phyloP scores from a whole-genome alignment of 1,140 invertebrate genomes.

The Augochlora pura region DNA sequence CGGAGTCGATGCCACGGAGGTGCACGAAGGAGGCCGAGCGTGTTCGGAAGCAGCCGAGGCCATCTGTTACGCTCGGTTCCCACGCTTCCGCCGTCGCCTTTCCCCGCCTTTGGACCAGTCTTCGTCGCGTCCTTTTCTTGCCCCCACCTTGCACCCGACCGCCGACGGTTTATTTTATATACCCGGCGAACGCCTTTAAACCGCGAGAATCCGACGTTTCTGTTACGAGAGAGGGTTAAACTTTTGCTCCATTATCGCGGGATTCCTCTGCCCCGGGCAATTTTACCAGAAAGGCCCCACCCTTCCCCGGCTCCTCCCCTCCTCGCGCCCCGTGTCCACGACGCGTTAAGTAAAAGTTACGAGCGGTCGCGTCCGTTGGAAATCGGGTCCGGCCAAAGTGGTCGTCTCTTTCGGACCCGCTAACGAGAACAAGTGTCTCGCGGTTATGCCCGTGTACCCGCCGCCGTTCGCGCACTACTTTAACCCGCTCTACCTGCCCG shows the following conservation, averaged over 20 bases:
- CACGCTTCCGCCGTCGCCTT: slow-evolving; percentile 75
- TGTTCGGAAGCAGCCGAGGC: slow-evolving; percentile 72
- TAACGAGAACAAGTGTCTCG: slow-evolving; percentile 19
- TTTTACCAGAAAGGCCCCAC: background rate
- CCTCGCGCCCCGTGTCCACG: background rate
- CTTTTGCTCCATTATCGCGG: slow-evolving; percentile 11
- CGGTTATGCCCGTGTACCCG: background rate
- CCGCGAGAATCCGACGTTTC: slow-evolving; percentile 29
- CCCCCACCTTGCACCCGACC: slow-evolving; percentile 13
- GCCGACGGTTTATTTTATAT: slow-evolving; percentile 42
- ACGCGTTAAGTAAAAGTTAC: slow-evolving; percentile 34
- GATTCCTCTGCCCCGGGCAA: background rate
- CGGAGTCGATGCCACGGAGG: slow-evolving; percentile 35
- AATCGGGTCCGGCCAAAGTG: background rate
- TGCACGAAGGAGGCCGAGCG: slow-evolving; percentile 64
- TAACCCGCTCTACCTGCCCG: background rate
- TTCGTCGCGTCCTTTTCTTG: slow-evolving; percentile 45
- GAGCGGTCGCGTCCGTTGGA: background rate
- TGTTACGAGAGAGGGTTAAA: slow-evolving; percentile 19
- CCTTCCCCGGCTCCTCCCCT: too few relatives aligned
- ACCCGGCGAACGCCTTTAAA: slow-evolving; percentile 32
- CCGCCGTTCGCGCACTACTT: background rate
- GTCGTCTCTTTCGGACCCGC: slow-evolving; percentile 4
- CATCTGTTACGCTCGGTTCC: slow-evolving; percentile 77
- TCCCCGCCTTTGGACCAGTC: slow-evolving; percentile 58